Evolutionary conservation across 2,113 vertebrate genomes (phyloP), one percentile per base, ranked within the genome.

Genomic region (Mus pahari): DNA sequence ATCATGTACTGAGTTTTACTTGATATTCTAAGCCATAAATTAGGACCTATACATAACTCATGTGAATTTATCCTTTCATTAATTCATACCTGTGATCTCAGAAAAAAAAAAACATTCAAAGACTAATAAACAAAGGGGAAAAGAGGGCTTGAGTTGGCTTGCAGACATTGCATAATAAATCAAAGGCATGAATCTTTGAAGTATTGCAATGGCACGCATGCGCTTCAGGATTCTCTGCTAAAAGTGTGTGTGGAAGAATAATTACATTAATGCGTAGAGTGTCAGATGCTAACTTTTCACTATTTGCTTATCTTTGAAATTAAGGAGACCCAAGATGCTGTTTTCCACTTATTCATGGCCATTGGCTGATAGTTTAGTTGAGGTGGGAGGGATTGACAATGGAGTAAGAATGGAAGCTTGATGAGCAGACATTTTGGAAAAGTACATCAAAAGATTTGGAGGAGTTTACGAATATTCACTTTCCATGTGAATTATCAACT

Each of bases 401-500:
- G 39, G 36, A 87, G 71, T 48, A 33, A 88, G 39, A 91, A 55
- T 26, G 36, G 33, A 39, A 4, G 5, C 22, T 36, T 64, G 1
- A 22, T 58, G 24, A 68, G 20, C 50, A 78, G 39, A 4, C 6
- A 53, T 7, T 39, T 42, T 75, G 31, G 66, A 6, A 75, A 82
- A 22, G 3, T 84, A 28, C 28, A 74, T 91, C 73, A 19, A 48
- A 7, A 53, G 11, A 55, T 89, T 75, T 50, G 11, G 75, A 94
- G 83, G 94, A 81, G 12, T 89, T 10, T 64, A 58, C 22, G 28
- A 89, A 53, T 75, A 45, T 62, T 95, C 70, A 53, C 42, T 95
- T 82, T 5, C 36, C n/a, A 20, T 48, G 14, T 68, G 16, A 95
- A 79, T 89, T 64, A n/a, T 75, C 60, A 94, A 2, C 42, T 81